A percentile compares a stretch with the other conserved stretches of the same genome.
These are phyloP conservation scores for Eilema griseolum DNA, from an alignment of 2,888 invertebrate genomes.

Conservation along the genomic window DNA sequence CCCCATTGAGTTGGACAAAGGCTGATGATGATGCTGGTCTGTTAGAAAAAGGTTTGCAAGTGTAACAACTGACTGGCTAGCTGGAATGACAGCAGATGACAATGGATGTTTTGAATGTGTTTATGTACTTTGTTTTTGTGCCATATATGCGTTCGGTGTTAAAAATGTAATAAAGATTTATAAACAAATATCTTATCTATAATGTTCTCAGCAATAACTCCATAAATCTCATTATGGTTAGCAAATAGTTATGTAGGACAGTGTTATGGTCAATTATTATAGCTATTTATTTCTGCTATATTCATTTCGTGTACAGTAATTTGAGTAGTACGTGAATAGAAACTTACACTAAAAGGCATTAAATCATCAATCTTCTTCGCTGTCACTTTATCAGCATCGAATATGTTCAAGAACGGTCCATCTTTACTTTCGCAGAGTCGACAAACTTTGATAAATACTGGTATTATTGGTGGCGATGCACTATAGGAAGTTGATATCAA, in stretches of 20 bases:
- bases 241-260: neutral
- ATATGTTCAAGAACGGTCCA: constrained; percentile 83
- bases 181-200: too few species aligned
- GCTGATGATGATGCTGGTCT: too few species aligned
- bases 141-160: too few species aligned
- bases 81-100: too few species aligned
- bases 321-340: neutral
- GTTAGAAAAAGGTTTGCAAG: too few species aligned
- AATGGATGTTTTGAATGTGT: too few species aligned
- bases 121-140: too few species aligned
- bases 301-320: neutral
- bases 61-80: too few species aligned
- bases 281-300: neutral
- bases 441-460: constrained; percentile 70
- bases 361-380: constrained; percentile 79
- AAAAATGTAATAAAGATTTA: too few species aligned
- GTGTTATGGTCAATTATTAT: neutral
- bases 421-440: constrained; percentile 80
- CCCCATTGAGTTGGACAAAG: too few species aligned
- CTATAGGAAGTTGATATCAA: constrained; percentile 62
- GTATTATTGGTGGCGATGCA: constrained; percentile 55
- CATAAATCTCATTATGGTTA: too few species aligned
- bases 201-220: too few species aligned
- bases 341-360: constrained; percentile 80
- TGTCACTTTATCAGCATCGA: constrained; percentile 76